Percentiles rank a stretch among this genome's conserved stretches.
phyloP scores from a whole-genome alignment of 1,140 invertebrate genomes.

The Linepithema humile region DNA sequence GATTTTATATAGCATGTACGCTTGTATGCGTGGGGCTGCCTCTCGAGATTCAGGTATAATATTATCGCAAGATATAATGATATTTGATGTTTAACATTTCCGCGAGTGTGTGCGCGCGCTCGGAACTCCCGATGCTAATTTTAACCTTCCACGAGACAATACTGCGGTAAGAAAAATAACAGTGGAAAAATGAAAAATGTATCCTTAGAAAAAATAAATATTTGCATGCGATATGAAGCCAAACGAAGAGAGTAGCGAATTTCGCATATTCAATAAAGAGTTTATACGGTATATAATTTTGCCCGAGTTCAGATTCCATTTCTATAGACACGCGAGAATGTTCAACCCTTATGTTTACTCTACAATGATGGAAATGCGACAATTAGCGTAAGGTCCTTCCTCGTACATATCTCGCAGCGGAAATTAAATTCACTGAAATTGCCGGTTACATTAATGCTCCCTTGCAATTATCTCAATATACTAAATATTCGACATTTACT shows the following conservation, averaged over 20 bases:
- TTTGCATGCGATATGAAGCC: background rate
- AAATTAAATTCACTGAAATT: constrained; percentile 32
- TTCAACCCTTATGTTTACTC: constrained; percentile 22
- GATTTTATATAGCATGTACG: constrained; percentile 52
- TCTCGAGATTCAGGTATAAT: constrained; percentile 43
- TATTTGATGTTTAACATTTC: constrained; percentile 43
- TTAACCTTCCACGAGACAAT: background rate
- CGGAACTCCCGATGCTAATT: constrained; percentile 5
- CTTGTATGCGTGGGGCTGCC: background rate
- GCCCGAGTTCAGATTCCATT: background rate
- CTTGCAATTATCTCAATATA: background rate
- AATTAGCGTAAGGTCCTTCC: constrained; percentile 23
- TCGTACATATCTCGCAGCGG: constrained; percentile 7
- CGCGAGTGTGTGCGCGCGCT: background rate
- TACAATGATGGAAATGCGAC: constrained; percentile 29
- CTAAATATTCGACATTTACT: background rate
- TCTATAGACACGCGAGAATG: background rate
- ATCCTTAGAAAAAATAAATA: background rate
- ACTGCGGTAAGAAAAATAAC: background rate
- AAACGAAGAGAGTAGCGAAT: background rate
- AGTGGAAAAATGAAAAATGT: background rate
- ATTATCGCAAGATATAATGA: constrained; percentile 47
- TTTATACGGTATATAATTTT: background rate
- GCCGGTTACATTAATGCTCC: constrained; percentile 2
- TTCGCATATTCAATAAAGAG: no score